A percentile compares a stretch with the other conserved stretches of the same genome.
These are phyloP conservation scores for Chunga burmeisteri DNA, from an alignment of 2,113 vertebrate species.

Conservation along the genomic window DNA sequence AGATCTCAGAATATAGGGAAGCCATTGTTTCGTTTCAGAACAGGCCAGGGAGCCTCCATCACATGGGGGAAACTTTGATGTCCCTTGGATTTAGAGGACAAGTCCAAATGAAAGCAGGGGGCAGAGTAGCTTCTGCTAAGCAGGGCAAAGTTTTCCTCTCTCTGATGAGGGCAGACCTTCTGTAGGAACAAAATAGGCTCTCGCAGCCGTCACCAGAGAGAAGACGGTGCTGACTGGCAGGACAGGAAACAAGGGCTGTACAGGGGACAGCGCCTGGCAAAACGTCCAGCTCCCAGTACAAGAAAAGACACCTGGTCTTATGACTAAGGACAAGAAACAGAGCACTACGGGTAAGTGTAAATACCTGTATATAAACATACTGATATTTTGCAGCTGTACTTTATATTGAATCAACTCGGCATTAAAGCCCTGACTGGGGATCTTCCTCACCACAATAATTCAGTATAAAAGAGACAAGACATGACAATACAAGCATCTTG, in stretches of 20 bases:
- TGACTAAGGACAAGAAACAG: not conserved
- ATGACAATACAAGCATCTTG: not conserved
- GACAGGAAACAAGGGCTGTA: not conserved
- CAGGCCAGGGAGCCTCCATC: not conserved
- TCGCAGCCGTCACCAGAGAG: not conserved
- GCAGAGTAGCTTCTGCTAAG: not conserved
- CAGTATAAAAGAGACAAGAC: not conserved
- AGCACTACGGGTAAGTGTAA: rapidly evolving
- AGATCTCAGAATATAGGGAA: slow-evolving; percentile 28
- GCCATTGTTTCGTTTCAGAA: not conserved
- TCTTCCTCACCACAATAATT: not conserved
- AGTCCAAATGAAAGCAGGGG: not conserved
- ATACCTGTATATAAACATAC: not conserved
- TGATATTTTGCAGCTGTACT: not conserved
- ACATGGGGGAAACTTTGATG: not conserved
- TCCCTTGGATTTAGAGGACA: not conserved
- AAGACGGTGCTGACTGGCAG: not conserved
- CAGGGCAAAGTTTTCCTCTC: not conserved
- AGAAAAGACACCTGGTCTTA: not conserved
- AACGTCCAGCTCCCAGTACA: rapidly evolving
- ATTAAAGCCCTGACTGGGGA: not conserved
- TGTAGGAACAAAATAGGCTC: not conserved
- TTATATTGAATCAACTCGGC: not conserved
- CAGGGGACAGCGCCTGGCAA: not conserved
- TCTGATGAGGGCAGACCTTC: not conserved